A percentile compares a stretch with the other conserved stretches of the same genome.
These are phyloP conservation scores for Orthosia gracilis DNA, from an alignment of 2,888 invertebrate species.

Conservation along the genomic window DNA sequence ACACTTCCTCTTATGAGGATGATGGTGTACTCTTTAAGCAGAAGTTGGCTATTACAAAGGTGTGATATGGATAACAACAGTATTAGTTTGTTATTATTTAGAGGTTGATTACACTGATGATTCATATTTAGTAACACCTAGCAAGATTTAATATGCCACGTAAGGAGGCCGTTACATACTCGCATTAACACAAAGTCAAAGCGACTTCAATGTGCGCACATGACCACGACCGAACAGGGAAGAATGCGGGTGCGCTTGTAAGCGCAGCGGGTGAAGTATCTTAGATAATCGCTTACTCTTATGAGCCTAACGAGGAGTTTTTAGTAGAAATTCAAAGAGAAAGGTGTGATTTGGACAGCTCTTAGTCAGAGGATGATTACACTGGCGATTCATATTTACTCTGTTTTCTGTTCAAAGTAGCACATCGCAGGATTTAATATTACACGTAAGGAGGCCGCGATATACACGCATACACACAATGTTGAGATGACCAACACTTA, in stretches of 20 bases:
- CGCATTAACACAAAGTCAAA: constrained; percentile 63
- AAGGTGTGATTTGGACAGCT: too few relatives aligned
- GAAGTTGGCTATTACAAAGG: too few relatives aligned
- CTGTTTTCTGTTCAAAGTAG: constrained; percentile 13
- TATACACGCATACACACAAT: constrained; percentile 46
- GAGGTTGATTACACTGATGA: too few relatives aligned
- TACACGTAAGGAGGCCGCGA: constrained; percentile 36
- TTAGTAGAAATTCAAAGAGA: too few relatives aligned
- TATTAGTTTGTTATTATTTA: too few relatives aligned
- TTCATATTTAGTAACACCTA: constrained; percentile 6
- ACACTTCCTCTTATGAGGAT: background rate
- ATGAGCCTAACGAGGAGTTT: too few relatives aligned
- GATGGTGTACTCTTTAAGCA: too few relatives aligned
- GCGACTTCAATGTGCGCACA: constrained; percentile 66
- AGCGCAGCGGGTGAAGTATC: constrained; percentile 10
- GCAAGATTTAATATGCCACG: constrained; percentile 45
- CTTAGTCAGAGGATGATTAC: too few relatives aligned
- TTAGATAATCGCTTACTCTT: too few relatives aligned
- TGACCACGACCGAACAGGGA: constrained; percentile 60
- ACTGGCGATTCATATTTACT: background rate
- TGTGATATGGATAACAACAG: too few relatives aligned
- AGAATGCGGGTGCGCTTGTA: constrained; percentile 21
- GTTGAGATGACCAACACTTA: too few relatives aligned
- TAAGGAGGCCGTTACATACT: constrained; percentile 30
- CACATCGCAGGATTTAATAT: constrained; percentile 42